These are phyloP conservation scores for Heliconius aoede DNA, from an alignment of 2,888 invertebrate genomes.

Conservation along the genomic window DNA sequence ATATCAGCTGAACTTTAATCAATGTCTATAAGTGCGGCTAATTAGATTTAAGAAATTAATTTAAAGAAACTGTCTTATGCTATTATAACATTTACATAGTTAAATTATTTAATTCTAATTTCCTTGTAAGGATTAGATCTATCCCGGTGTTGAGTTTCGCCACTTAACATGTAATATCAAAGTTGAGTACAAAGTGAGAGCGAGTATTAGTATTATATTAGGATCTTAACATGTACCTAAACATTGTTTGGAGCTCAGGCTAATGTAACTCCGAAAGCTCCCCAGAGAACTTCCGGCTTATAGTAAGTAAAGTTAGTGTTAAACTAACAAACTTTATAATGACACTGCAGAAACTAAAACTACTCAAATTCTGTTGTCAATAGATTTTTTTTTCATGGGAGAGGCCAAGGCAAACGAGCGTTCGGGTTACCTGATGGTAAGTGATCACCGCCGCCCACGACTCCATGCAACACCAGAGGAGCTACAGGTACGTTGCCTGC, in stretches of 20 bases:
- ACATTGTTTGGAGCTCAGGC: background rate
- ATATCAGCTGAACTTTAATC: background rate
- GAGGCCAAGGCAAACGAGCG: no score
- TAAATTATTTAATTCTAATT: background rate
- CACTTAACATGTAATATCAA: background rate
- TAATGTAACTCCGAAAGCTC: slow-evolving; percentile 6
- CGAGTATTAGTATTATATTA: background rate
- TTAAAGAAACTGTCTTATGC: background rate
- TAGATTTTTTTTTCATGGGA: no score
- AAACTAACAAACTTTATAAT: slow-evolving; percentile 4
- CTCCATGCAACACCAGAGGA: no score
- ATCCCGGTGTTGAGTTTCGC: background rate
- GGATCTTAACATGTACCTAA: background rate
- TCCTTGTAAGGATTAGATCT: background rate
- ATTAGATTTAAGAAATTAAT: background rate
- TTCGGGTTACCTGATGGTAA: no score
- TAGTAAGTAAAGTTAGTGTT: slow-evolving; percentile 6
- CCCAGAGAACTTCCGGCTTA: background rate
- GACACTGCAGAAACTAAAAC: slow-evolving; percentile 6
- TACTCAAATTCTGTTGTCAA: background rate
- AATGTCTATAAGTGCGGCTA: background rate
- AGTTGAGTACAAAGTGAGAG: no score
- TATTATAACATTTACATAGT: background rate
- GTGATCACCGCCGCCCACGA: no score
- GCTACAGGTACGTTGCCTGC: no score